These are phyloP conservation scores for Eulemur macaco DNA, from an alignment of 2,113 vertebrate genomes.

Conservation along the genomic window DNA sequence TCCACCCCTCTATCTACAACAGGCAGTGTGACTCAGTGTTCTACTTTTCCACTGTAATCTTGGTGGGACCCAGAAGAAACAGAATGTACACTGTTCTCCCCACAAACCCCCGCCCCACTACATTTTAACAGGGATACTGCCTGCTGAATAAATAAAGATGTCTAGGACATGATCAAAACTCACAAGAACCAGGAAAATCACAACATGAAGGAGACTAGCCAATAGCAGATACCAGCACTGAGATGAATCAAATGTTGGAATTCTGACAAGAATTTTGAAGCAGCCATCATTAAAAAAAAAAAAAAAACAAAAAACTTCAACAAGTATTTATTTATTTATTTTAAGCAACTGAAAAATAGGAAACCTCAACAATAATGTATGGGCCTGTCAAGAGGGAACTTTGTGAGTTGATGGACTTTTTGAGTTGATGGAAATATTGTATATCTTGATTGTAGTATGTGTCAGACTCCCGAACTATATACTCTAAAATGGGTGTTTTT, in stretches of 20 bases:
- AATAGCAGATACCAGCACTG: not conserved
- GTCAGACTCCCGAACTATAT: not conserved
- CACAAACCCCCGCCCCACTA: not conserved
- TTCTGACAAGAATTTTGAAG: conserved; percentile 35
- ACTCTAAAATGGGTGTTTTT: not conserved
- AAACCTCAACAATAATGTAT: not conserved
- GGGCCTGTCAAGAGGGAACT: not conserved
- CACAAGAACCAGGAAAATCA: not conserved
- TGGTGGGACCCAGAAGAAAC: not conserved
- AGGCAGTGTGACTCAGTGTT: not conserved
- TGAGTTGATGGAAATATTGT: not conserved
- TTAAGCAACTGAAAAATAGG: not conserved
- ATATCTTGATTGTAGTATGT: not conserved
- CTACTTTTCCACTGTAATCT: not conserved
- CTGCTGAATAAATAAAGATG: not conserved
- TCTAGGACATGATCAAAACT: not conserved
- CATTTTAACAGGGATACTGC: not conserved
- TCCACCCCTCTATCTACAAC: not conserved
- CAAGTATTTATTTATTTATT: not conserved
- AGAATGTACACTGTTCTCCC: not conserved
- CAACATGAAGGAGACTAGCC: not conserved
- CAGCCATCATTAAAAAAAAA: not conserved
- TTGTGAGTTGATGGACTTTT: not conserved
- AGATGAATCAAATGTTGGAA: not conserved
- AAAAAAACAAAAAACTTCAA: not conserved